phyloP scores from a whole-genome alignment of 2,888 invertebrate species.

The Ophion costatus region DNA sequence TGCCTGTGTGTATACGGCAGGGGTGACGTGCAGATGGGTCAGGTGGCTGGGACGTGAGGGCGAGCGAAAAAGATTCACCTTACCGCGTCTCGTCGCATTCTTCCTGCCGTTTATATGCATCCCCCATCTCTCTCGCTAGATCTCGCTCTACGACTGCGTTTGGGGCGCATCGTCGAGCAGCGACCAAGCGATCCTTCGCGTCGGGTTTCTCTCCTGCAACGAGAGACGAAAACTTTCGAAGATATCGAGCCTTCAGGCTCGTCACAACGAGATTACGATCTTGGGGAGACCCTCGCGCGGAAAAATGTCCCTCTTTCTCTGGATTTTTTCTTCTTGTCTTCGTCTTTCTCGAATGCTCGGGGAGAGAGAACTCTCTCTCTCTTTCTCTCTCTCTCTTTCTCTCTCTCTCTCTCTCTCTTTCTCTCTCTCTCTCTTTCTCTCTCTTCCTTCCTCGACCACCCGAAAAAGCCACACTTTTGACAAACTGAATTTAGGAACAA shows the following conservation, averaged over 20 bases:
- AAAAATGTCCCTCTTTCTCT: conserved; percentile 23
- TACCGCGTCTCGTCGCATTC: conserved; percentile 68
- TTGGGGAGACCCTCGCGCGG: conserved; percentile 19
- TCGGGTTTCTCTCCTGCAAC: conserved; percentile 35
- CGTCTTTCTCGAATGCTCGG: neutral
- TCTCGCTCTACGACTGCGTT: conserved; percentile 2
- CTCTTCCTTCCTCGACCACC: neutral
- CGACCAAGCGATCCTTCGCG: conserved; percentile 4
- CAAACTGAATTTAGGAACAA: neutral
- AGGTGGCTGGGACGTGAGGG: conserved; percentile 54
- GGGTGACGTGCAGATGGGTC: conserved; percentile 59
- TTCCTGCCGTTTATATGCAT: conserved; percentile 55
- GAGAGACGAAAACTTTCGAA: conserved; percentile 48
- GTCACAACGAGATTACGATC: conserved; percentile 39
- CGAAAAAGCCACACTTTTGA: neutral
- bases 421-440: no score
- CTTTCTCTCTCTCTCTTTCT: neutral
- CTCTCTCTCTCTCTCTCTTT: neutral
- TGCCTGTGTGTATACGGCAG: conserved; percentile 6
- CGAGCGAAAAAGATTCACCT: conserved; percentile 76
- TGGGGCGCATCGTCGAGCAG: conserved; percentile 34
- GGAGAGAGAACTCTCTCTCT: no score
- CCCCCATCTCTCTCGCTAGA: conserved; percentile 46
- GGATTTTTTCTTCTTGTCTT: neutral
- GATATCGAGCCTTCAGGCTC: conserved; percentile 51